Conservation (phyloP, 2,888 invertebrate genomes). For the Actias luna region DNA sequence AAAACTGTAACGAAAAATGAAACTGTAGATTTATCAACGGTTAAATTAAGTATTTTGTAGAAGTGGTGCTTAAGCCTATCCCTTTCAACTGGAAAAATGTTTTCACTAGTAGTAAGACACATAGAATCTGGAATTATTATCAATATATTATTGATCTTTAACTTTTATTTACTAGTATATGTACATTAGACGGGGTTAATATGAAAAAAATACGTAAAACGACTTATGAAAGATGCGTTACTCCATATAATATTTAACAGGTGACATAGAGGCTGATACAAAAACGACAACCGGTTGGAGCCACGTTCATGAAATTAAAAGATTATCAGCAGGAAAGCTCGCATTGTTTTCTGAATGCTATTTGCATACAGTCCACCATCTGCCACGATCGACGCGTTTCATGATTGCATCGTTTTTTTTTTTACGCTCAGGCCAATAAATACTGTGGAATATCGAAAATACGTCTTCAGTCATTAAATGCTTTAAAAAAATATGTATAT, state of each 20-base stretch:
- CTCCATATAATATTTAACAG: slow-evolving; percentile 22
- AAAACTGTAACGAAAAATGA: too few relatives aligned
- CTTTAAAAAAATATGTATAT: neutral
- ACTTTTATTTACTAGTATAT: neutral
- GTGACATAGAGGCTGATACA: slow-evolving; percentile 32
- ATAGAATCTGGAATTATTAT: too few relatives aligned
- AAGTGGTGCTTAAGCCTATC: too few relatives aligned
- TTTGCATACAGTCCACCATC: slow-evolving; percentile 70
- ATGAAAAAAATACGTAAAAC: neutral
- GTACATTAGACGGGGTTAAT: neutral
- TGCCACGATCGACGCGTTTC: slow-evolving; percentile 53
- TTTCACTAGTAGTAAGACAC: neutral
- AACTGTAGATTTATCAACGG: too few relatives aligned
- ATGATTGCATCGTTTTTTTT: slow-evolving; percentile 49
- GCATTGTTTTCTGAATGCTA: slow-evolving; percentile 67
- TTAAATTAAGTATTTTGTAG: too few relatives aligned
- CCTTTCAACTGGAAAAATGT: too few relatives aligned
- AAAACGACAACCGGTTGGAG: slow-evolving; percentile 27
- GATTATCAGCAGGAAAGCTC: slow-evolving; percentile 67
- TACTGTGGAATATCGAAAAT: slow-evolving; percentile 62
- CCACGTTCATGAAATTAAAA: slow-evolving; percentile 40
- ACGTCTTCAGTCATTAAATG: slow-evolving; percentile 32
- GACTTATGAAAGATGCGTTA: neutral
- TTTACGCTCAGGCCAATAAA: slow-evolving; percentile 43
- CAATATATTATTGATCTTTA: neutral